Percentiles rank a stretch among this genome's conserved stretches.
Evolutionary conservation across 2,113 vertebrate species (phyloP).

Genomic region (Loxodonta africana): DNA sequence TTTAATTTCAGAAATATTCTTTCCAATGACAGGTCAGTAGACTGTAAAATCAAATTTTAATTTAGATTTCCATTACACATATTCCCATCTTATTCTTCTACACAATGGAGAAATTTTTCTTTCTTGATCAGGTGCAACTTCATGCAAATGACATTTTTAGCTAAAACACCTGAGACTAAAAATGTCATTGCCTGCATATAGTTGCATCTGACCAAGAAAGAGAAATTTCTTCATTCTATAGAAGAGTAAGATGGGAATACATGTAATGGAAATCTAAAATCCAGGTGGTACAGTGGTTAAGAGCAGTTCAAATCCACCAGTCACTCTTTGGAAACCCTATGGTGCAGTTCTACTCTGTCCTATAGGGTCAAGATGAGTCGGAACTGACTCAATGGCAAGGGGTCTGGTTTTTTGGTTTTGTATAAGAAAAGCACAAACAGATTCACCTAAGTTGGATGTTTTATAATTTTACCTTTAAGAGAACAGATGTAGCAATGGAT

Average conservation of each 20-base stretch:
- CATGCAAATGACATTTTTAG: conserved; percentile 57
- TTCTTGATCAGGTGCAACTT: conserved; percentile 39
- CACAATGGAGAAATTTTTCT: background rate
- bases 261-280: conserved; percentile 43
- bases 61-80: conserved; percentile 35
- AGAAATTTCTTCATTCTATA: background rate
- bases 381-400: no score
- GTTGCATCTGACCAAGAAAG: conserved; percentile 32
- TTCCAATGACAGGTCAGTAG: conserved; percentile 4
- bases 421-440: conserved; percentile 23
- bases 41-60: conserved; percentile 38
- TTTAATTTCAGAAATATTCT: conserved; percentile 38
- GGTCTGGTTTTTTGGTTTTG: no score
- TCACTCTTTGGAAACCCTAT: no score
- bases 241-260: background rate
- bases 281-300: background rate
- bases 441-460: background rate
- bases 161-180: conserved; percentile 52
- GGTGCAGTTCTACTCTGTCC: no score
- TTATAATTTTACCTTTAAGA: conserved; percentile 62
- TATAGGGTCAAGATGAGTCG: no score
- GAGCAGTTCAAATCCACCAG: no score
- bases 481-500: background rate
- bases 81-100: background rate
- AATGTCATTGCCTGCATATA: conserved; percentile 32